Evolutionary conservation across 2,113 vertebrate species (phyloP).

Genomic region (Cyanoliseus patagonus): DNA sequence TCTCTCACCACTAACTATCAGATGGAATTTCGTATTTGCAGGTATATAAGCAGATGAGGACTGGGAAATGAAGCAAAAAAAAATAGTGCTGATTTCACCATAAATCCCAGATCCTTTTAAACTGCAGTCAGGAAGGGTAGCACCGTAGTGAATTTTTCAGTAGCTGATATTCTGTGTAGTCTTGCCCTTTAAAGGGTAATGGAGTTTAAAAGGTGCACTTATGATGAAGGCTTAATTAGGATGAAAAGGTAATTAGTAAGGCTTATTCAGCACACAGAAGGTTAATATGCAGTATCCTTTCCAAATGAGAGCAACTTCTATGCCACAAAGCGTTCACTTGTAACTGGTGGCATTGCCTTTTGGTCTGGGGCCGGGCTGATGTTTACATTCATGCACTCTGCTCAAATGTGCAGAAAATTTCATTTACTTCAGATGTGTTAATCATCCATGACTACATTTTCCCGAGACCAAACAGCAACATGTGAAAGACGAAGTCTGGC

Average conservation of each 20-base stretch:
- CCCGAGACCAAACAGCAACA: constrained; percentile 13
- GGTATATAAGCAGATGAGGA: background rate
- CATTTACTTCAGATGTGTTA: background rate
- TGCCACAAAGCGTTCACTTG: background rate
- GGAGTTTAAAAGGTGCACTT: background rate
- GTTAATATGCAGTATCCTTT: background rate
- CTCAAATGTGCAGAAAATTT: background rate
- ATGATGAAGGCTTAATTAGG: background rate
- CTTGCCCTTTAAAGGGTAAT: background rate
- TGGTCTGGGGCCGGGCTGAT: background rate
- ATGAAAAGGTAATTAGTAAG: background rate
- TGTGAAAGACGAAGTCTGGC: constrained; percentile 11
- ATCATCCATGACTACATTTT: background rate
- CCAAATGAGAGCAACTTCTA: background rate
- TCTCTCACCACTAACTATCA: background rate
- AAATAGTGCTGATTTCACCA: background rate
- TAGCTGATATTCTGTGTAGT: background rate
- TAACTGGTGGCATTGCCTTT: background rate
- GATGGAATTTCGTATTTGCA: background rate
- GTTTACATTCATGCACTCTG: background rate
- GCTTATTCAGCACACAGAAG: background rate
- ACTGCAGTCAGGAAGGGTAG: background rate
- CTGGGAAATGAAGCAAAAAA: background rate
- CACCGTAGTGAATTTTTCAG: constrained; percentile 15
- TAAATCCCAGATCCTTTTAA: constrained; percentile 18